phyloP scores from a whole-genome alignment of 2,113 vertebrate genomes.

The Gnathonemus echidnorhynchus region DNA sequence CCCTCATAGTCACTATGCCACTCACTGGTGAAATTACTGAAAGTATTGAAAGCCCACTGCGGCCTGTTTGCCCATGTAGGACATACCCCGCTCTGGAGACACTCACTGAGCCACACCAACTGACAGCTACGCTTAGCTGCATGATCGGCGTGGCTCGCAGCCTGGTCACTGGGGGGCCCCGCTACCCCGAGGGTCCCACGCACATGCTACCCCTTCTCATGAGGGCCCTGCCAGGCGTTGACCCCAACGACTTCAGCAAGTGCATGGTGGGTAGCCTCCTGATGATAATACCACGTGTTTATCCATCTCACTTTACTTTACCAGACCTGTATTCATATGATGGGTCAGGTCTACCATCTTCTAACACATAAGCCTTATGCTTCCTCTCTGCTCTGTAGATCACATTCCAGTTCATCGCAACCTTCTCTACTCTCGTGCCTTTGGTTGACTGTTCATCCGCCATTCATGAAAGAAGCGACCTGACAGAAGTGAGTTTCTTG shows the following conservation, averaged over 20 bases:
- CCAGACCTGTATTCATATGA: background rate
- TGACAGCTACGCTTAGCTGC: constrained; percentile 94
- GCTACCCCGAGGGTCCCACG: constrained; percentile 90
- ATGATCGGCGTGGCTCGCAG: constrained; percentile 96
- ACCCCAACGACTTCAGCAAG: constrained; percentile 98
- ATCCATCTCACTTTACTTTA: background rate
- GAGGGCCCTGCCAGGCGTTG: constrained; percentile 93
- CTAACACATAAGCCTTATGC: background rate
- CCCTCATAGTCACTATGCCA: background rate
- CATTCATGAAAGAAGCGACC: constrained; percentile 82
- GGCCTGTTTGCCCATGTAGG: constrained; percentile 49
- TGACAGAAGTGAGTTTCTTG: constrained; percentile 74
- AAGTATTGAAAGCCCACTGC: background rate
- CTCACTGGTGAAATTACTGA: background rate
- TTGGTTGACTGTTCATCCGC: constrained; percentile 96
- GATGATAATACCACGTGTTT: background rate
- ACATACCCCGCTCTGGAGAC: constrained; percentile 96
- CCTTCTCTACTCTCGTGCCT: constrained; percentile 98
- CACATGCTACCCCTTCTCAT: constrained; percentile 96
- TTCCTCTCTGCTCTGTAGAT: constrained; percentile 61
- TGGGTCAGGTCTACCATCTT: background rate
- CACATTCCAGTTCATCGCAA: constrained; percentile 99
- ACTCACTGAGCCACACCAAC: constrained; percentile 94
- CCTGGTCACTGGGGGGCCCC: constrained; percentile 78
- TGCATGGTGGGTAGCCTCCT: constrained; percentile 79